Percentiles rank a stretch among this genome's conserved stretches.
These are phyloP conservation scores for Zaprionus nigranus DNA, from an alignment of 1,140 invertebrate species.

Conservation along the genomic window DNA sequence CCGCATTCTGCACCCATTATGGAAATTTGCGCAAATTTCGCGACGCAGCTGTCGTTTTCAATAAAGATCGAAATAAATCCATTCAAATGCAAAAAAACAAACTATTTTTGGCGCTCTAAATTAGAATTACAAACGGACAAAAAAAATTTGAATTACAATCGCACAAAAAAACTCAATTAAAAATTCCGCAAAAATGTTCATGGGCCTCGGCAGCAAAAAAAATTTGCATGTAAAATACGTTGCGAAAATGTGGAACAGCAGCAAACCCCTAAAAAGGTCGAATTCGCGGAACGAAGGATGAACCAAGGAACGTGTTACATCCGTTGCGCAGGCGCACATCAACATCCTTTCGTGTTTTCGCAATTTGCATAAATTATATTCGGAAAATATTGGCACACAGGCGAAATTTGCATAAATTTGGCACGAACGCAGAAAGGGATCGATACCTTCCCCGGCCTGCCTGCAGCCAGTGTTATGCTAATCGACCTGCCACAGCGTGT, in stretches of 20 bases:
- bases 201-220: slow-evolving; percentile 36
- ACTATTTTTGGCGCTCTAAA: slow-evolving; percentile 61
- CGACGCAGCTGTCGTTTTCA: slow-evolving; percentile 43
- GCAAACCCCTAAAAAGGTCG: slow-evolving; percentile 56
- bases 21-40: slow-evolving; percentile 54
- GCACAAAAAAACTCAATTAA: slow-evolving; percentile 74
- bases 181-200: slow-evolving; percentile 62
- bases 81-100: slow-evolving; percentile 78
- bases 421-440: slow-evolving; percentile 41
- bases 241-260: slow-evolving; percentile 60
- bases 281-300: slow-evolving; percentile 11
- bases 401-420: slow-evolving; percentile 73
- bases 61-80: slow-evolving; percentile 63
- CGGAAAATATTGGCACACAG: slow-evolving; percentile 74
- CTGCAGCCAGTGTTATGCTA: slow-evolving; percentile 79
- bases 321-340: slow-evolving; percentile 57
- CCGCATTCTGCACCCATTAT: slow-evolving; percentile 40
- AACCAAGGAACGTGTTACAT: slow-evolving; percentile 61
- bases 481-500: slow-evolving; percentile 65
- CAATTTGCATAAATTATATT: slow-evolving; percentile 81
- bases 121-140: slow-evolving; percentile 77
- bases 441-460: slow-evolving; percentile 37
- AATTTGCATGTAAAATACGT: slow-evolving; percentile 74
- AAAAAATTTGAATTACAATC: slow-evolving; percentile 83
- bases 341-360: slow-evolving; percentile 37